These are phyloP conservation scores for Ispidina lecontei DNA, from an alignment of 2,797 vertebrate genomes.

Conservation along the genomic window DNA sequence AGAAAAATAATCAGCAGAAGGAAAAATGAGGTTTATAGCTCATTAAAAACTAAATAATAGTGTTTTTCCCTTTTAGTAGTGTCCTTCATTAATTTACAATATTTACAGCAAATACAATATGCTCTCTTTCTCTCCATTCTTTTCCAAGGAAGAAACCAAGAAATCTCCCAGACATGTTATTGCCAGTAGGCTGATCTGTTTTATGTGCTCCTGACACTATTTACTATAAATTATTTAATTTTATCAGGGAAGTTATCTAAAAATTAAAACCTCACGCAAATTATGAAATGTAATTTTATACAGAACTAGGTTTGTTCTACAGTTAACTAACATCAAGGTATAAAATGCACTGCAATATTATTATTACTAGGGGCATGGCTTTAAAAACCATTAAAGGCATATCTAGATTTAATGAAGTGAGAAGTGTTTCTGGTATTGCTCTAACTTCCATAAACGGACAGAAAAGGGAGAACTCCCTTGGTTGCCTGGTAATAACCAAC, in stretches of 20 bases:
- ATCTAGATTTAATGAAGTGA: conserved; percentile 21
- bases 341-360: not conserved
- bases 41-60: not conserved
- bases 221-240: not conserved
- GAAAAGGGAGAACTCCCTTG: not conserved
- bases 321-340: not conserved
- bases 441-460: conserved; percentile 6
- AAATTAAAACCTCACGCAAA: not conserved
- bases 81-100: not conserved
- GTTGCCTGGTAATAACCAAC: not conserved
- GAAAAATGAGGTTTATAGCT: not conserved
- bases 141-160: not conserved
- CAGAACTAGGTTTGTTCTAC: not conserved
- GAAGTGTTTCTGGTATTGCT: not conserved
- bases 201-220: not conserved
- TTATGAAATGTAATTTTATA: not conserved
- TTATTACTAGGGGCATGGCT: not conserved
- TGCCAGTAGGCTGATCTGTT: not conserved
- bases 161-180: not conserved
- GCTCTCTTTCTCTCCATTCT: not conserved
- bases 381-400: not conserved
- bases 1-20: not conserved
- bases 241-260: not conserved
- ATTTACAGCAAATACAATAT: not conserved
- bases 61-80: not conserved